Base-by-base conservation (phyloP, 2,113 vertebrate species). In the Chloropsis cyanopogon region DNA sequence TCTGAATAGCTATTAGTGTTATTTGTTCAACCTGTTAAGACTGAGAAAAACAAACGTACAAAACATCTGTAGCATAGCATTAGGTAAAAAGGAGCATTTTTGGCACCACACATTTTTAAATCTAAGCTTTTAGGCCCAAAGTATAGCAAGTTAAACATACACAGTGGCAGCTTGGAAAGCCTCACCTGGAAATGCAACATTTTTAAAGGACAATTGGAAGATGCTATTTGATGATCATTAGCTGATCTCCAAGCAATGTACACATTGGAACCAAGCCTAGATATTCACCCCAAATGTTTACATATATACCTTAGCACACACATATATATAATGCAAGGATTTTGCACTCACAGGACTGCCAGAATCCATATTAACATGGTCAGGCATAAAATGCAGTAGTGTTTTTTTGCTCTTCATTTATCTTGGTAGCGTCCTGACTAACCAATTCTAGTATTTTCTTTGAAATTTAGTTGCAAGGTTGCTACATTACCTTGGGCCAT, bases 91-190 rank as follows among this genome's bases (percentile, higher is more conserved):
- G 37, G 77, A 96, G 56, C 86, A 66, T 95, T 97, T 98, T 98
- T 98, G 98, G 97, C 98, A 98, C 96, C 79, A 60, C 72, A 92
- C 69, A 76, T 94, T 89, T 96, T 95, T 49, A 95, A 95, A 94
- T 85, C 57, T 54, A 95, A 96, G 79, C 69, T 83, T 88, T 92
- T 46, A 95, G 93, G 82, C 86, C 88, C 59, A 26, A 89, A 88
- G 70, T 90, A 70, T 69, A 95, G 65, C 65, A 85, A 95, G 71
- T 71, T 41, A 73, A 92, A 96, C 3, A 35, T 79, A 94, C 79
- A 87, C 88, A 96, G 91, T 87, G 87, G 57, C 77, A 82, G 87
- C 87, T 77, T 76, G n/a, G 61, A 93, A 95, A 94, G 92, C 78
- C 60, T 97, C 61, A 64, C 46, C 80, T 80, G 72, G 72, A 95